These are phyloP conservation scores for Drosophila macrospina DNA, from an alignment of 2,888 invertebrate genomes.

Conservation along the genomic window DNA sequence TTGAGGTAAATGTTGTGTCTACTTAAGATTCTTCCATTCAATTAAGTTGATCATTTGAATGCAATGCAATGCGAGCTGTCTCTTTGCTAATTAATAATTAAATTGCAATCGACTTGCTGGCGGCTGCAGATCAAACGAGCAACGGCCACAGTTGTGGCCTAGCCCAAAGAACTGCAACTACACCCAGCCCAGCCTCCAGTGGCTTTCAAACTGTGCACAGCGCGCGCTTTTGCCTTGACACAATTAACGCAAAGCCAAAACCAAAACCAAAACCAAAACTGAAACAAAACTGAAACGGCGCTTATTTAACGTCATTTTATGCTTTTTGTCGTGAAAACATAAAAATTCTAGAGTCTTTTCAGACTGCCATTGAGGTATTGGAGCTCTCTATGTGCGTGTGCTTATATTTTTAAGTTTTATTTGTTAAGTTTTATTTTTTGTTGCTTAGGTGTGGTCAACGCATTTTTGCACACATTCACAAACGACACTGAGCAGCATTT, in stretches of 20 bases:
- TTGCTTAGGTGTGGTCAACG: conserved; percentile 29
- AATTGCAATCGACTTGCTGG: conserved; percentile 37
- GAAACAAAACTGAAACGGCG: conserved; percentile 25
- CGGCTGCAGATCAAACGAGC: conserved; percentile 70
- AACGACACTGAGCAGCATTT: conserved; percentile 1
- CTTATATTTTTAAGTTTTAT: conserved; percentile 28
- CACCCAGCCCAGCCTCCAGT: conserved; percentile 56
- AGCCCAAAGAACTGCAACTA: conserved; percentile 27
- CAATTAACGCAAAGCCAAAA: conserved; percentile 45
- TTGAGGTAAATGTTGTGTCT: no score
- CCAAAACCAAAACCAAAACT: conserved; percentile 41
- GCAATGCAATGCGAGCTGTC: not conserved
- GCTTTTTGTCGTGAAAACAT: conserved; percentile 58
- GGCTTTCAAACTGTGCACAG: conserved; percentile 75
- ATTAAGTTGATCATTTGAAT: no score
- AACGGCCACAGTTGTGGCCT: conserved; percentile 18
- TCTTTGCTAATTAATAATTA: conserved; percentile 47
- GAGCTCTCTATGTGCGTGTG: conserved; percentile 31
- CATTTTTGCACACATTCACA: conserved; percentile 24
- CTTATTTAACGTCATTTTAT: conserved; percentile 32
- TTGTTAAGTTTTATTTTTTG: no score
- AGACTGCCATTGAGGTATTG: conserved; percentile 41
- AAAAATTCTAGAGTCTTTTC: conserved; percentile 56
- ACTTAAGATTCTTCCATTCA: not conserved
- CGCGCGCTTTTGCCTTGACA: conserved; percentile 69